Base-by-base conservation (phyloP, 2,888 invertebrate genomes). In the Tineola bisselliella region DNA sequence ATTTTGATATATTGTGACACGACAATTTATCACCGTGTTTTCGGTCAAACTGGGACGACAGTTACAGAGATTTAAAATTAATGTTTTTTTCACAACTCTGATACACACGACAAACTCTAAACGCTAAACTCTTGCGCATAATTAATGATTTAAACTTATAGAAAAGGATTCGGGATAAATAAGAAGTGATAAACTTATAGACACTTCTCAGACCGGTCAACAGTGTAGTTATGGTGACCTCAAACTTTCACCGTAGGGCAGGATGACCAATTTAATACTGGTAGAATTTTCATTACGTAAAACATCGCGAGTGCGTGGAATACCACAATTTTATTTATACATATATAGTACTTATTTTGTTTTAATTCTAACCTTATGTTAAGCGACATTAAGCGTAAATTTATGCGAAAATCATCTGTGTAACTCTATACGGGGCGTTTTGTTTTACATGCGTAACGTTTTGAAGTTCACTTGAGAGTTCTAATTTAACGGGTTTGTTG, bases 231-330 rank as follows among this genome's bases (percentile, higher is more conserved):
- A 48, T 48, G 33, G 15, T 58, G 33, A 25, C 58, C 58, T 33
- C 58, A 33, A 54, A 58, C 58, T 58, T 58, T 58, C 58, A 58
- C 58, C 33, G 15, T 58, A 58, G 58, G 58, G 58, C 58, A 58
- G 33, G 58, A 58, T 58, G 58, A 13, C 54, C 19, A 54, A 54
- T 33, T 15, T 13, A 12, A 11, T 19, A 33, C 58, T 33, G 10
- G 58, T 33, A 58, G 58, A 58, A 58, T 58, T 15, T 8, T 13
- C 33, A 33, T 58, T 58, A 58, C 33, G 58, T 33, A 58, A 58
- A 58, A n/a, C 13, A 19, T 15, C n/a, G 13, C 58, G 17, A 58
- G 58, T 54, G 25, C 54, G 25, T 54, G 54, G 54, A 54, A 54
- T 54, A n/a, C 54, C 25, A 52, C 18, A 52, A 43, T 8, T n/a